These are phyloP conservation scores for Paralvinella palmiformis DNA, from an alignment of 1,140 invertebrate species.

Conservation along the genomic window DNA sequence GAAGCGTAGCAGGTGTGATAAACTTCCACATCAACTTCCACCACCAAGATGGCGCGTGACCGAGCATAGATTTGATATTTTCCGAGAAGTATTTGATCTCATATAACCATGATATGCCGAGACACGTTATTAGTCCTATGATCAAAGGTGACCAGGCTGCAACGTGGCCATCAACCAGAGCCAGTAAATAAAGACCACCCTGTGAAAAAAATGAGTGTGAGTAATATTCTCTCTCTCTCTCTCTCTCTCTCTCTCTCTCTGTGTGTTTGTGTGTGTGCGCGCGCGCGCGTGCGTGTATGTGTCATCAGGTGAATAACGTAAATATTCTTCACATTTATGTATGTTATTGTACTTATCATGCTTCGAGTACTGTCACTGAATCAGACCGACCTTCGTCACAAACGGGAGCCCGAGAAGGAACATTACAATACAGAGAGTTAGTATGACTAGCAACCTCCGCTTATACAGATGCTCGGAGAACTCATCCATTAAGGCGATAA, in stretches of 20 bases:
- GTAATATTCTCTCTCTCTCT: too few species aligned
- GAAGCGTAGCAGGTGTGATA: background rate
- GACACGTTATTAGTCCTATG: conserved; percentile 22
- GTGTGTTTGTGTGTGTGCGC: too few species aligned
- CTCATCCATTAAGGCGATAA: background rate
- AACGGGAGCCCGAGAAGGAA: background rate
- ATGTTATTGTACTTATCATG: too few species aligned
- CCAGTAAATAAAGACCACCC: conserved; percentile 49
- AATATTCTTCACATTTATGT: too few species aligned
- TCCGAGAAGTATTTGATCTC: conserved; percentile 20
- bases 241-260: too few species aligned
- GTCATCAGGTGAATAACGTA: too few species aligned
- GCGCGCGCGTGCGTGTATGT: too few species aligned
- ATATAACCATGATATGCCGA: conserved; percentile 24
- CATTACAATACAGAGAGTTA: background rate
- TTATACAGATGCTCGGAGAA: background rate
- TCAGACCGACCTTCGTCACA: background rate
- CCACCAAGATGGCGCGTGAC: background rate
- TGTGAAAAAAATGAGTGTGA: too few species aligned
- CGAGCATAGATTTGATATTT: background rate
- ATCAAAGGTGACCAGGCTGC: conserved; percentile 29
- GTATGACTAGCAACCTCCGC: background rate
- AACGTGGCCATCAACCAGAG: conserved; percentile 49
- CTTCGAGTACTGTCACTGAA: too few species aligned
- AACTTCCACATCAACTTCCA: background rate